Conservation (phyloP, 2,797 vertebrate species). For the Phoeniculus purpureus region DNA sequence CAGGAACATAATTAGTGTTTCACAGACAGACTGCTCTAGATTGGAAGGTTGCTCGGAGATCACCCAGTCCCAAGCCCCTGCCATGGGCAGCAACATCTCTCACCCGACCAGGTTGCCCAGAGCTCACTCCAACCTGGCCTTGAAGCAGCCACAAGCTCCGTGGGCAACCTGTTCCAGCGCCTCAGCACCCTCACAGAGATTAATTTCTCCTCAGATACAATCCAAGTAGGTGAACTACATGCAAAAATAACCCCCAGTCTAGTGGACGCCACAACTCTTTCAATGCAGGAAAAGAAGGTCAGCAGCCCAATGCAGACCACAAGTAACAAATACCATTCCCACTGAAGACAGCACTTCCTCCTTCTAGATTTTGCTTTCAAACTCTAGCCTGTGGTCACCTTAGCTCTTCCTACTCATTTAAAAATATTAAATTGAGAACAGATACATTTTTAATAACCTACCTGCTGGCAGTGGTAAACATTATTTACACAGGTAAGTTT, state of each 20-base stretch:
- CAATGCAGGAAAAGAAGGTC: neutral
- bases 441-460: neutral
- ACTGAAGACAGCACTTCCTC: slow-evolving; percentile 5
- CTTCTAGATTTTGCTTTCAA: neutral
- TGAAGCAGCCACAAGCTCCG: too few species aligned
- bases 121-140: too few species aligned
- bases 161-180: too few species aligned
- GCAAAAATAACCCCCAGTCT: slow-evolving; percentile 19
- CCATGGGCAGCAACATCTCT: too few species aligned
- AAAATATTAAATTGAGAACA: neutral
- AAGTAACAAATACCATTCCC: slow-evolving; percentile 2
- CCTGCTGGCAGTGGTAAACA: neutral
- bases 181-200: too few species aligned
- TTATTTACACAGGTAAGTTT: neutral
- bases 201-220: too few species aligned
- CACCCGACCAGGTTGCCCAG: too few species aligned
- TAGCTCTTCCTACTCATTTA: neutral
- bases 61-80: too few species aligned
- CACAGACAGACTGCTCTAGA: too few species aligned
- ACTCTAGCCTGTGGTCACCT: neutral
- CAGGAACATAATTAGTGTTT: neutral
- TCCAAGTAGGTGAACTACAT: neutral
- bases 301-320: neutral
- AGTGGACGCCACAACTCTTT: neutral
- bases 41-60: too few species aligned